These are phyloP conservation scores for Nematolebias whitei DNA, from an alignment of 2,113 vertebrate genomes.

Conservation along the genomic window DNA sequence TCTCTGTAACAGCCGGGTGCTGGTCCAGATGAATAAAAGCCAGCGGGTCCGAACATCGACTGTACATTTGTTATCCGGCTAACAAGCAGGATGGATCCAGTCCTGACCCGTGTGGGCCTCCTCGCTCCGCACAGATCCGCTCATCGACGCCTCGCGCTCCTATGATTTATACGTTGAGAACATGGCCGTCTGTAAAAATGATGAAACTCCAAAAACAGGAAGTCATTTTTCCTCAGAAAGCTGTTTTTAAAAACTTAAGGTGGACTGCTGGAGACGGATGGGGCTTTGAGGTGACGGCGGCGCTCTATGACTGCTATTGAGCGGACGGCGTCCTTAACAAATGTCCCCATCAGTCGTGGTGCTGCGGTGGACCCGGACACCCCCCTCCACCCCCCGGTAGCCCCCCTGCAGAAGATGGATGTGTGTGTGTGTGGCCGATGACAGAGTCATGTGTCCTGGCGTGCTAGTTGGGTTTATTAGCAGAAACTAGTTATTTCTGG, in stretches of 20 bases:
- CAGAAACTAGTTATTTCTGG: conserved; percentile 78
- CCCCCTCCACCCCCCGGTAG: neutral
- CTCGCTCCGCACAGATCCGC: conserved; percentile 11
- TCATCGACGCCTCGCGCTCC: conserved; percentile 37
- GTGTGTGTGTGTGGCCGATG: conserved; percentile 73
- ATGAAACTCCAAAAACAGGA: conserved; percentile 68
- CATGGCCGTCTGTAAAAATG: conserved; percentile 59
- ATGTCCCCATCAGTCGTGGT: conserved; percentile 62
- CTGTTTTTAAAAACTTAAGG: conserved; percentile 46
- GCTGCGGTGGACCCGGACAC: conserved; percentile 14
- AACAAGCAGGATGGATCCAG: conserved; percentile 59
- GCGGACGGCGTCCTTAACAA: conserved; percentile 66
- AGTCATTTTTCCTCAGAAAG: conserved; percentile 67
- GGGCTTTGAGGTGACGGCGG: conserved; percentile 65
- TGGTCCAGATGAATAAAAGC: conserved; percentile 2
- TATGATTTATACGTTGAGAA: conserved; percentile 41
- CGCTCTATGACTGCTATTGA: conserved; percentile 71
- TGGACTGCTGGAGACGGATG: conserved; percentile 57
- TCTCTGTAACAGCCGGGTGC: neutral
- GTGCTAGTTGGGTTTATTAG: conserved; percentile 46
- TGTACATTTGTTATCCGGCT: conserved; percentile 9
- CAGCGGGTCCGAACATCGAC: conserved; percentile 5
- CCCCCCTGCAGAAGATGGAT: conserved; percentile 68
- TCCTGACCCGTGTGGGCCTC: conserved; percentile 34
- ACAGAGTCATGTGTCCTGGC: conserved; percentile 78